Percentiles rank a stretch among this genome's conserved stretches.
phyloP scores from a whole-genome alignment of 1,140 invertebrate species.

The Ips nitidus region DNA sequence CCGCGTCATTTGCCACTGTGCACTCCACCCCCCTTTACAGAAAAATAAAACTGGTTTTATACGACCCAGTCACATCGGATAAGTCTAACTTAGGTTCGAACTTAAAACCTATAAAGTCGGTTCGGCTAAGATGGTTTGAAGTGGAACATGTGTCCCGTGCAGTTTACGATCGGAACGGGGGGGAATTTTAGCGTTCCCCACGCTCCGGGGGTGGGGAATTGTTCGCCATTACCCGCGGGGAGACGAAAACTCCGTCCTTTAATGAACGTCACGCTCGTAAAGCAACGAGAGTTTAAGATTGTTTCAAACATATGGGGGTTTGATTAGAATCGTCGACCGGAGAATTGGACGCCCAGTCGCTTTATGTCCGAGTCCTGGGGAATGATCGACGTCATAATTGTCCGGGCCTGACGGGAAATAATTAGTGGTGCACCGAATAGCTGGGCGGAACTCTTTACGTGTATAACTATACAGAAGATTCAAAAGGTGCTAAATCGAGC shows the following conservation, averaged over 20 bases:
- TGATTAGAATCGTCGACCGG: conserved; percentile 28
- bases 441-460: too few relatives aligned
- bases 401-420: conserved; percentile 14
- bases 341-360: conserved; percentile 11
- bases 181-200: conserved; percentile 10
- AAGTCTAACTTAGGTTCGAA: conserved; percentile 30
- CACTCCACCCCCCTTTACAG: conserved; percentile 4
- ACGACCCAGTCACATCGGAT: conserved; percentile 22
- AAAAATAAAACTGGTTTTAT: conserved; percentile 32
- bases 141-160: conserved; percentile 34
- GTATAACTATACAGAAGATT: neutral
- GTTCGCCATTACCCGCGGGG: neutral
- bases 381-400: conserved; percentile 19
- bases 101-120: conserved; percentile 33
- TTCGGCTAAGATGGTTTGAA: conserved; percentile 24
- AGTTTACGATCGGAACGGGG: conserved; percentile 30
- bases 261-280: conserved; percentile 17
- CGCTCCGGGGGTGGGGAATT: neutral
- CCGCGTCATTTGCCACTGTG: conserved; percentile 40
- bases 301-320: conserved; percentile 23
- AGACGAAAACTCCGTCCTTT: conserved; percentile 21
- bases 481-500: conserved; percentile 5
- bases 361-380: conserved; percentile 18
- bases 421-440: conserved; percentile 5
- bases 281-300: conserved; percentile 29